Evolutionary conservation across 1,140 invertebrate species (phyloP), one percentile per base, ranked within the genome.

Genomic region (Aricia agestis): DNA sequence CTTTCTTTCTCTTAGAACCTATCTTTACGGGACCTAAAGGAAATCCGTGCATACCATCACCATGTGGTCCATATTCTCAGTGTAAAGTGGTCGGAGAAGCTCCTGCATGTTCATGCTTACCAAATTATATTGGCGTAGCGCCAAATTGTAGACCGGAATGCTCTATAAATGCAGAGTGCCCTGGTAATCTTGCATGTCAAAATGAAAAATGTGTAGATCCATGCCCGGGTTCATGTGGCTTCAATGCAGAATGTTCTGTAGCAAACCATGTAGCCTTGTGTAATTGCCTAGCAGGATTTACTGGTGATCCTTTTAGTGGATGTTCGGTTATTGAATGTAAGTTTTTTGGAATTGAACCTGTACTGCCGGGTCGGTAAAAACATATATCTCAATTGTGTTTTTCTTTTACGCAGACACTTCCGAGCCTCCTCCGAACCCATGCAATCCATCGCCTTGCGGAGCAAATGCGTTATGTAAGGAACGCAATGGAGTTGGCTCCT

Each of bases 401-500:
- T 70, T 68, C 66, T 67, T 67, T 57, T 69, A 71, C 2, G 76
- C 81, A 91, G 89, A 83, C 80, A 70, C 72, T 32, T 74, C 86
- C 11, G 85, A 89, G 75, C 84, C 85, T 13, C 84, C 84, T 19
- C 87, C 86, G 32, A 90, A 94, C 72, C 96, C 96, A 41, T 97
- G 97, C 80, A 94, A 94, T 81, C 96, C 96, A 45, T 96, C 96
- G 10, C 96, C 96, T 9, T 97, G 96, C 86, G 96, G 96, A n/a
- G 94, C 96, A 1, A 97, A 97, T 86, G 96, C 96, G n/a, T 79
- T 95, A 67, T 98, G 96, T 82, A 95, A 95, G 83, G 96, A 97
- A 90, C 91, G 94, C 76, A 96, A 96, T 78, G 95, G 95, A n/a
- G 95, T 95, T 25, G 96, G 96, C 31, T 96, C 96, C 17, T 97